Evolutionary conservation across 2,888 invertebrate species (phyloP), one percentile per base, ranked within the genome.

Genomic region (Zaprionus obscuricornis): DNA sequence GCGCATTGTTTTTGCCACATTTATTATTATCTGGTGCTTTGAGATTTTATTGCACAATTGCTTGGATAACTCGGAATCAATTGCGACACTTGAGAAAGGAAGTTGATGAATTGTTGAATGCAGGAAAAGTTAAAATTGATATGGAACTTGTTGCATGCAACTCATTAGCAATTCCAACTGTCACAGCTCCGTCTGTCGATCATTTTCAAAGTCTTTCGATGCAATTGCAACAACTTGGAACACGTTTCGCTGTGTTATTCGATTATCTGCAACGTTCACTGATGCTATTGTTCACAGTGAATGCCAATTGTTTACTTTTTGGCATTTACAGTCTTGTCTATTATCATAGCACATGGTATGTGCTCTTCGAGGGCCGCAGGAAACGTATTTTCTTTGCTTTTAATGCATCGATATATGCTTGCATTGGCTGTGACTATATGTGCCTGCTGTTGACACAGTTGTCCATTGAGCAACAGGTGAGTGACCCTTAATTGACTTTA

Each of bases 1-100:
- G 63, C 7, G 90, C 88, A 0, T 65, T 89, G 8, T 87, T 87
- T 29, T 47, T 89, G 26, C 89, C 89, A 0, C 90, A 89, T 22
- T 65, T 85, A 17, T 50, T 74, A 3, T 50, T 89, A 1, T 84
- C 81, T 3, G 84, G 86, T 1, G 56, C 79, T 0, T 7, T 82
- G 20, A 60, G 73, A 8, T 43, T 83, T n/a, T 86, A 69, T 22
- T 54, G 37, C 33, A 55, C 42, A 3, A 24, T 73, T 10, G 63
- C 70, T 6, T 89, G 86, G 83, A 27, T 89, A 0, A 50, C 74
- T 0, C 56, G 72, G 0, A 45, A 42, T 3, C 68, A 85, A 6
- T 18, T 89, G 10, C 7, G 20, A 0, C 43, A 66, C 6, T 22
- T 82, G 2, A 24, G 58, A 2, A 8, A 17, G 1, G 59, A 60